A percentile compares a stretch with the other conserved stretches of the same genome.
These are phyloP conservation scores for Megaptera novaeangliae DNA, from an alignment of 2,113 vertebrate species.

Conservation along the genomic window DNA sequence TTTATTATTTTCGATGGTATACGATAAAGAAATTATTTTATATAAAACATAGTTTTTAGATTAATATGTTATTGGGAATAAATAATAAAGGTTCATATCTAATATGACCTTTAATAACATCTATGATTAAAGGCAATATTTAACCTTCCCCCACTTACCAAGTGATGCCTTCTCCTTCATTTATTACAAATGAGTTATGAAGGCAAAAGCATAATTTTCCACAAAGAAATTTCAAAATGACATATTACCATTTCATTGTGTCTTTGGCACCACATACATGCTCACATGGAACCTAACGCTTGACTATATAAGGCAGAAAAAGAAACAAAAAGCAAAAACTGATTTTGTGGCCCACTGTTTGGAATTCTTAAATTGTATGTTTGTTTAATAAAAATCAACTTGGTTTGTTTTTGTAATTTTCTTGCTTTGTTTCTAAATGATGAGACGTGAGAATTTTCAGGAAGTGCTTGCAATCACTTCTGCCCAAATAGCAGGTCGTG, in stretches of 20 bases:
- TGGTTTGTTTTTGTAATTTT: neutral
- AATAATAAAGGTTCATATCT: neutral
- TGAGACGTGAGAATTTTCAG: neutral
- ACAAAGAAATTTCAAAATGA: conserved; percentile 24
- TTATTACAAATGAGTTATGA: neutral
- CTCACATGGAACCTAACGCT: neutral
- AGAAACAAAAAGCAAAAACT: conserved; percentile 3
- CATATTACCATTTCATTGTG: neutral
- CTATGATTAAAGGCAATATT: neutral
- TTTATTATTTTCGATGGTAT: neutral
- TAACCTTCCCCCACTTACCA: neutral
- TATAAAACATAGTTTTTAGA: neutral
- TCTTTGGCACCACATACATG: neutral
- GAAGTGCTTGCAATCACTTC: neutral
- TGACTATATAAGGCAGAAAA: conserved; percentile 33
- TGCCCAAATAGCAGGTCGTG: neutral
- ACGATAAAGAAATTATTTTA: neutral
- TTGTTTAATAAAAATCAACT: neutral
- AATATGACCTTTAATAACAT: neutral
- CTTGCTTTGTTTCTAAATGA: conserved; percentile 35
- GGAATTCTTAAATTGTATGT: conserved; percentile 21
- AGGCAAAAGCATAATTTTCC: conserved; percentile 28
- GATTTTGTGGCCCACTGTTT: neutral
- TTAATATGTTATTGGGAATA: neutral
- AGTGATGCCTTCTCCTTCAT: neutral